Evolutionary conservation across 2,113 vertebrate genomes (phyloP), one percentile per base, ranked within the genome.

Genomic region (Cyphomyrus discorhynchus): DNA sequence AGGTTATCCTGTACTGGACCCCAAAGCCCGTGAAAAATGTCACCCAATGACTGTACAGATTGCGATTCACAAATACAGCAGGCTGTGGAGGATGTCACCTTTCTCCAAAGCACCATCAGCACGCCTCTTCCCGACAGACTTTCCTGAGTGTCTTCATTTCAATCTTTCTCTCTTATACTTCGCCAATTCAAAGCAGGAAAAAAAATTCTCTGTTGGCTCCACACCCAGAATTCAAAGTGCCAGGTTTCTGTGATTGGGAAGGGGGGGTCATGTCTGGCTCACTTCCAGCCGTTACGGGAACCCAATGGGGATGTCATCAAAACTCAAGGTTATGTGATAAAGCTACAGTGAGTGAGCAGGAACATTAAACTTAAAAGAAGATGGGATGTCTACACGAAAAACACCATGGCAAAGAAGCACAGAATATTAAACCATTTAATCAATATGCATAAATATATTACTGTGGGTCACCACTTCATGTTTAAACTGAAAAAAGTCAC

Each of bases 401-500:
- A 24, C 6, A 3, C 77, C 15, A 49, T 45, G 31, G 35, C 46
- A 80, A 88, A 46, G 39, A 24, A 56, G 17, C 88, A 42, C 11
- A 46, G 31, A 21, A n/a, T 82, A 89, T 24, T 80, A 39, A 89
- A 80, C 39, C 15, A 42, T 82, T 56, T 50, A 52, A 62, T 42
- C 35, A 56, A 83, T 83, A 19, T 53, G 88, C 85, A 83, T 80
- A 80, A 88, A 35, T 56, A 56, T 46, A 62, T 87, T 17, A 80
- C 70, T 5, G 77, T 77, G 49, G 66, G 42, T 74, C 46, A 77
- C 45, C 46, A 85, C 83, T 85, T 17, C 19, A 19, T 85, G 39
- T 85, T 85, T 17, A 85, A 85, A 46, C 42, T 53, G 70, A 13
- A 80, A 39, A 17, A 35, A 35, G 19, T 15, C 21, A 24, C 3